Conservation (phyloP, 2,797 vertebrate species). For the Ctenopoma multispine region DNA sequence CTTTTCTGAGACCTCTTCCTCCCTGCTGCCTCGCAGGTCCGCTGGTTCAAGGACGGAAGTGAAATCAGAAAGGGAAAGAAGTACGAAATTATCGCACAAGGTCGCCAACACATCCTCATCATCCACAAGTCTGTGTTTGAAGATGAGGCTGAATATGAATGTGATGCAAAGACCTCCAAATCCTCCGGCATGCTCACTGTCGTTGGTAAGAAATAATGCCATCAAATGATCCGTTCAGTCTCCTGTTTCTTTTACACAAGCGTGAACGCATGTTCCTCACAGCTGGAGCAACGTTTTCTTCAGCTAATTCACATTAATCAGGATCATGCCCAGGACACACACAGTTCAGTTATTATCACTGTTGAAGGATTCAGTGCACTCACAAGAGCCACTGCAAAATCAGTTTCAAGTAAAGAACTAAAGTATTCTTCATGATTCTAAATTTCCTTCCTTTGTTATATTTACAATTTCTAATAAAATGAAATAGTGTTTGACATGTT, state of each 20-base stretch:
- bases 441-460: too few relatives aligned
- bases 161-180: slow-evolving; percentile 92
- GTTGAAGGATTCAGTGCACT: too few relatives aligned
- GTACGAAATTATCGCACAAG: slow-evolving; percentile 93
- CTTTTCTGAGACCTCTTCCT: neutral
- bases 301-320: too few relatives aligned
- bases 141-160: slow-evolving; percentile 97
- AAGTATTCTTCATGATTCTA: too few relatives aligned
- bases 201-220: slow-evolving; percentile 84
- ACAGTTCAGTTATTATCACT: too few relatives aligned
- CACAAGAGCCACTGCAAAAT: neutral
- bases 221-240: slow-evolving; percentile 78
- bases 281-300: too few relatives aligned
- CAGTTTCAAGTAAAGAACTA: too few relatives aligned
- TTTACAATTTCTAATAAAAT: too few relatives aligned
- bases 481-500: too few relatives aligned
- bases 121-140: slow-evolving; percentile 93
- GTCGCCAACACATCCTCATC: slow-evolving; percentile 90
- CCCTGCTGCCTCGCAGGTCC: slow-evolving; percentile 81
- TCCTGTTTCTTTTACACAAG: neutral
- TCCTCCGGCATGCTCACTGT: slow-evolving; percentile 96
- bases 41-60: slow-evolving; percentile 95
- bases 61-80: slow-evolving; percentile 98
- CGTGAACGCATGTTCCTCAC: too few relatives aligned
- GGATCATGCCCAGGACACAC: too few relatives aligned